Conservation (phyloP, 2,797 vertebrate genomes). For the Merluccius polli region DNA sequence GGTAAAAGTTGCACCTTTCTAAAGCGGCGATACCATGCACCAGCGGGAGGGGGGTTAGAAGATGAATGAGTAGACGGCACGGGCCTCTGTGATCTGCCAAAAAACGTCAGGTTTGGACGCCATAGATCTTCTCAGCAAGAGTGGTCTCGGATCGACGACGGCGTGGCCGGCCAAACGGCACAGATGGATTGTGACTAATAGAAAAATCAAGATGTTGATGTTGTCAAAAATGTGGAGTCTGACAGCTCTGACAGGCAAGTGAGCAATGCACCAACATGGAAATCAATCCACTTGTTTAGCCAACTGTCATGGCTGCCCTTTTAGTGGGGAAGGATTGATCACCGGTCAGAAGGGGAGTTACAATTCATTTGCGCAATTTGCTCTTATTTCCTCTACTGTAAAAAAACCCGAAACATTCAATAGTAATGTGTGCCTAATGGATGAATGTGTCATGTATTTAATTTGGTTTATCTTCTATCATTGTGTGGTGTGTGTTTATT, state of each 20-base stretch:
- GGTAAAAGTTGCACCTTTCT: too few relatives aligned
- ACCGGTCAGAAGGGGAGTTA: conserved; percentile 39
- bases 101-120: not conserved
- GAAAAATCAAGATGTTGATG: conserved; percentile 68
- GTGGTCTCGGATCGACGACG: conserved; percentile 15
- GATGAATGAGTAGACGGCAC: too few relatives aligned
- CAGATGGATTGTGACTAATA: conserved; percentile 41
- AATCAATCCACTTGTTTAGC: conserved; percentile 68
- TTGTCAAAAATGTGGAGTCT: conserved; percentile 59
- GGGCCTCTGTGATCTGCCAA: too few relatives aligned
- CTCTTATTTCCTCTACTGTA: conserved; percentile 32
- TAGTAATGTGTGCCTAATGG: too few relatives aligned
- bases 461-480: too few relatives aligned
- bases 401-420: too few relatives aligned
- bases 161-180: too few relatives aligned
- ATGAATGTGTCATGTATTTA: too few relatives aligned
- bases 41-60: too few relatives aligned
- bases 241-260: conserved; percentile 66
- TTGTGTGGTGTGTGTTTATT: not conserved
- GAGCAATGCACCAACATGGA: conserved; percentile 59
- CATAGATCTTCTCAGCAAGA: not conserved
- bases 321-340: conserved; percentile 55
- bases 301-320: conserved; percentile 68
- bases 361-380: conserved; percentile 51
- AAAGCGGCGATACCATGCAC: too few relatives aligned